These are phyloP conservation scores for Macrotrachela quadricornifera DNA, from an alignment of 1,140 invertebrate species.

Conservation along the genomic window DNA sequence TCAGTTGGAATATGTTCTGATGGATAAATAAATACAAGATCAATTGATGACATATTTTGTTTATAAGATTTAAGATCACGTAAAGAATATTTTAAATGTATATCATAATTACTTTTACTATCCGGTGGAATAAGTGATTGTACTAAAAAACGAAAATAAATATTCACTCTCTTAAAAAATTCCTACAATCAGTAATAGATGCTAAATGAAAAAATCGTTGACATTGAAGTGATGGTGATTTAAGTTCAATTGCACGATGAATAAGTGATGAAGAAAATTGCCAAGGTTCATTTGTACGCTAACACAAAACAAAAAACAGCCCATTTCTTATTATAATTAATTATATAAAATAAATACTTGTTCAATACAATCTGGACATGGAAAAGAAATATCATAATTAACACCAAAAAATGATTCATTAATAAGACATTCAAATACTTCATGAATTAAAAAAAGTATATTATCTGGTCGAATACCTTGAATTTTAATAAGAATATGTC, in stretches of 20 bases:
- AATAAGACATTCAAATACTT: conserved; percentile 23
- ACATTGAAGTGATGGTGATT: conserved; percentile 26
- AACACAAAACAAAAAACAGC: conserved; percentile 2
- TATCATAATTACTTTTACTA: conserved; percentile 19
- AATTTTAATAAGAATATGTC: conserved; percentile 18
- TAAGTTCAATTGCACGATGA: conserved; percentile 16
- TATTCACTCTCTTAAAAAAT: conserved; percentile 6
- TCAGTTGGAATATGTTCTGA: conserved; percentile 11
- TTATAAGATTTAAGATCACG: conserved; percentile 17
- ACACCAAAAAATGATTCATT: conserved; percentile 26
- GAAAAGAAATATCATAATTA: conserved; percentile 19
- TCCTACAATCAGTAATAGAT: conserved; percentile 21
- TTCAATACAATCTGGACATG: conserved; percentile 22
- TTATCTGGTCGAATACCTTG: conserved; percentile 24
- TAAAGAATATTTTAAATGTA: conserved; percentile 21
- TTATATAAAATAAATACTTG: conserved; percentile 21
- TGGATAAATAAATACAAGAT: conserved; percentile 17
- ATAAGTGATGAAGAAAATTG: conserved; percentile 18
- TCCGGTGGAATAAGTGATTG: conserved; percentile 18
- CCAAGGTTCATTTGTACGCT: conserved; percentile 14
- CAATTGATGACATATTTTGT: conserved; percentile 14
- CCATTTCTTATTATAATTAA: not conserved
- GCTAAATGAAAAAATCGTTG: conserved; percentile 26
- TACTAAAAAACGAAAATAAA: too few relatives aligned
- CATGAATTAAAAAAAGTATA: conserved; percentile 24